Conservation (phyloP, 2,113 vertebrate genomes). For the Dicerorhinus sumatrensis region DNA sequence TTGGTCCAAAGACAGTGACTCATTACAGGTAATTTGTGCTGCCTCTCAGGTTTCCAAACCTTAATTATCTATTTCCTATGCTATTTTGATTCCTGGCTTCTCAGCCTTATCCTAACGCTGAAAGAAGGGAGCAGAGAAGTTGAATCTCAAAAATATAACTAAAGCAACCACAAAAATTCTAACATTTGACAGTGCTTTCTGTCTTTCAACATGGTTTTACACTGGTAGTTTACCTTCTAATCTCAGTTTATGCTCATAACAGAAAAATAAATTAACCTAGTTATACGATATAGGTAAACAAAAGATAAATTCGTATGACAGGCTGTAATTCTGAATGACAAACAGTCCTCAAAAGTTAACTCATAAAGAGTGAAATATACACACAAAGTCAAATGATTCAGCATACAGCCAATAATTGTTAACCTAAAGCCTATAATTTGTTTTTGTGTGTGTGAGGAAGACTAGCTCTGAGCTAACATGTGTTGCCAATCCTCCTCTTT, state of each 20-base stretch:
- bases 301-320: not conserved
- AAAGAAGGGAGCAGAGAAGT: not conserved
- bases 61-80: not conserved
- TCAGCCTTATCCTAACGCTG: not conserved
- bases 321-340: not conserved
- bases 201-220: not conserved
- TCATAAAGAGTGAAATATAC: not conserved
- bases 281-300: not conserved
- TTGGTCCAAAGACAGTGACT: not conserved
- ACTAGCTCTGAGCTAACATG: no score
- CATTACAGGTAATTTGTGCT: not conserved
- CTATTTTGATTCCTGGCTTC: not conserved
- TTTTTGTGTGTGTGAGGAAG: not conserved
- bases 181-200: not conserved
- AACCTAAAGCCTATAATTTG: not conserved
- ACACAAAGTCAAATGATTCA: not conserved
- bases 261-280: constrained; percentile 14
- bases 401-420: not conserved
- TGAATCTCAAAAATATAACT: not conserved
- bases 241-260: not conserved
- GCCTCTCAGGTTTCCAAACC: not conserved
- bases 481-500: no score
- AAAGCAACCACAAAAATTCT: not conserved
- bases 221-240: not conserved
- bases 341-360: not conserved